Evolutionary conservation across 2,888 invertebrate genomes (phyloP).

Genomic region (Drosophila siamana): DNA sequence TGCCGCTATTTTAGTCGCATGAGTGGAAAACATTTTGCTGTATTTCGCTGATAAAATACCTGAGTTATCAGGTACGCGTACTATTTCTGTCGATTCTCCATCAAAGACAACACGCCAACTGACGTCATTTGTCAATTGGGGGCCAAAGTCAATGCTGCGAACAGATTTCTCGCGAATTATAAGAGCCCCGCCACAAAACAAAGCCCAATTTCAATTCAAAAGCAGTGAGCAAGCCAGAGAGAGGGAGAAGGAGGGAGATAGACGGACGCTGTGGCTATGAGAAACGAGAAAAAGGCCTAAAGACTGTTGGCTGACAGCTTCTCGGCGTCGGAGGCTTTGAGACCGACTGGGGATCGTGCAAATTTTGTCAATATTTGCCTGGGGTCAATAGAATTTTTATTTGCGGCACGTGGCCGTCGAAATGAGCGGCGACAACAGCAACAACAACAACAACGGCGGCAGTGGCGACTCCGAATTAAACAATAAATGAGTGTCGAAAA

Average conservation of each 20-base stretch:
- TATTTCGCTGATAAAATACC: constrained; percentile 72
- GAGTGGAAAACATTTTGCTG: constrained; percentile 33
- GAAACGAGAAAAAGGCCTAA: constrained; percentile 24
- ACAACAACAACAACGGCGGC: neutral
- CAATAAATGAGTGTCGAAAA: constrained; percentile 61
- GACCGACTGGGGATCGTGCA: constrained; percentile 50
- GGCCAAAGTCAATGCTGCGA: constrained; percentile 50
- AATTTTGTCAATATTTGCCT: constrained; percentile 69
- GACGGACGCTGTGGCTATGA: neutral
- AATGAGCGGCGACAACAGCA: constrained; percentile 32
- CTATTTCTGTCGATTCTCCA: constrained; percentile 50
- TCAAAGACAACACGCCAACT: constrained; percentile 28
- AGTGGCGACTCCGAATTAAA: constrained; percentile 53
- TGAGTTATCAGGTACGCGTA: constrained; percentile 53
- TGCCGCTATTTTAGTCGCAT: constrained; percentile 44
- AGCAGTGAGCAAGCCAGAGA: neutral
- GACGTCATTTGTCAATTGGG: constrained; percentile 54
- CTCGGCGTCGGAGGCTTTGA: constrained; percentile 6
- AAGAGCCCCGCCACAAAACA: constrained; percentile 8
- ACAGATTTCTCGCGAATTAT: constrained; percentile 14
- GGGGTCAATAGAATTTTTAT: constrained; percentile 77
- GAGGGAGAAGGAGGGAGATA: no score
- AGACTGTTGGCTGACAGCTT: constrained; percentile 31
- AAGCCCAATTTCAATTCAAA: constrained; percentile 13
- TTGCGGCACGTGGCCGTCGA: constrained; percentile 65